Evolutionary conservation across 2,888 invertebrate genomes (phyloP), one percentile per base, ranked within the genome.

Genomic region (Lutraria lutraria): DNA sequence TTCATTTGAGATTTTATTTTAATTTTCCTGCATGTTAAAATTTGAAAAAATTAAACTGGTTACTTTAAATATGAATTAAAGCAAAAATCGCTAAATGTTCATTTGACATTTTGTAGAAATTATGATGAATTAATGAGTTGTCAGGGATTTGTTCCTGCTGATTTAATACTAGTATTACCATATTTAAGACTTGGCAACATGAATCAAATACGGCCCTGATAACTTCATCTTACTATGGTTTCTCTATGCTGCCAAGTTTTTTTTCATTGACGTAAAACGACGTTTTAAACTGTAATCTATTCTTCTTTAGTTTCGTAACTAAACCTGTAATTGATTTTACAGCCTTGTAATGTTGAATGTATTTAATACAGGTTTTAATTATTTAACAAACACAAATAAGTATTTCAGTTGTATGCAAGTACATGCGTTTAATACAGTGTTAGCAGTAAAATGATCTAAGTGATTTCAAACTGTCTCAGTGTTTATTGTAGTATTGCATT

Each of bases 381-480:
- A 76, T 76, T 76, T 34, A 76, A 34, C 34, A 34, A 19, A 34
- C 31, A 68, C 31, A 34, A 76, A 34, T 76, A 76, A 56, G 15
- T 76, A 12, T 34, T 76, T 76, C 25, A 34, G 16, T 76, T 29
- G 31, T 76, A 76, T 34, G 76, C 76, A 76, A 19, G 76, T 25
- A 76, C 76, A 76, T 76, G 76, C 76, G 34, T 34, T 76, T 76
- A 76, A 4, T 76, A n/a, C 8, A 8, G 31, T 76, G 76, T 76
- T 34, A 15, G 76, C 76, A 19, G 76, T 34, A 76, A 19, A 76
- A 8, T 4, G 76, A 76, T 76, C 34, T 76, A 76, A 76, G 16
- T 16, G 76, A 76, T 76, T 16, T 1, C 0, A 34, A 68, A 76
- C 15, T 31, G 15, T 76, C 29, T 31, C 13, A 31, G 19, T 76